Base-by-base conservation (phyloP, 2,888 invertebrate species). In the Polydesmus complanatus region DNA sequence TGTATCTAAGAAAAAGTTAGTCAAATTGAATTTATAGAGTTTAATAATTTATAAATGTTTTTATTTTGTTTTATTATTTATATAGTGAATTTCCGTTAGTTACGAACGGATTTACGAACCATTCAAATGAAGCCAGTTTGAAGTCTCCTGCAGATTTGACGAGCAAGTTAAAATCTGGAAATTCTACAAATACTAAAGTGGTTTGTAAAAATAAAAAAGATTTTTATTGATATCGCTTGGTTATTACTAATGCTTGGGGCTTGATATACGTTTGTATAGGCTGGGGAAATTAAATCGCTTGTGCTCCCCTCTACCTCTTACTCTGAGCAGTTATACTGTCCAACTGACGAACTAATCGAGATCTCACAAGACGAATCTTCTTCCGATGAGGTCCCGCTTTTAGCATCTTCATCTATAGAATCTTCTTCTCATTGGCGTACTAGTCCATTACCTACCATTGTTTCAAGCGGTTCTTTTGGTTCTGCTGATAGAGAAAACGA, bases 381-480 rank as follows among this genome's bases (percentile, higher is more conserved):
- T 58, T 51, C 58, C 25, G 58, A 58, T 52, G 52, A 27, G 52
- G 50, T 58, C 52, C 58, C 58, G 27, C 52, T 58, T n/a, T 53
- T 58, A 50, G 58, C 58, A 27, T 58, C 58, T 27, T 27, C 50
- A 37, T 52, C 11, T 27, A 25, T 37, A 37, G 37, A 37, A 37
- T 14, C 37, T 14, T 37, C 37, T 37, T 5, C 37, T 37, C 37
- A 8, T 37, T 37, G 37, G 37, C 37, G 37, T 37, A 37, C 37
- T 37, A 37, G 37, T 37, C 37, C 37, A 37, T 8, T 37, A 37
- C 5, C 8, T 14, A 37, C 37, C 14, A 22, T 58, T 11, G 22
- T 49, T 58, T 25, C 51, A 58, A 58, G 37, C 52, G 58, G 58
- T 58, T 37, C 37, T 8, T 37, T 37, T 37, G 37, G 37, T 37